phyloP scores from a whole-genome alignment of 1,140 invertebrate genomes.

The Orchestia grillus region DNA sequence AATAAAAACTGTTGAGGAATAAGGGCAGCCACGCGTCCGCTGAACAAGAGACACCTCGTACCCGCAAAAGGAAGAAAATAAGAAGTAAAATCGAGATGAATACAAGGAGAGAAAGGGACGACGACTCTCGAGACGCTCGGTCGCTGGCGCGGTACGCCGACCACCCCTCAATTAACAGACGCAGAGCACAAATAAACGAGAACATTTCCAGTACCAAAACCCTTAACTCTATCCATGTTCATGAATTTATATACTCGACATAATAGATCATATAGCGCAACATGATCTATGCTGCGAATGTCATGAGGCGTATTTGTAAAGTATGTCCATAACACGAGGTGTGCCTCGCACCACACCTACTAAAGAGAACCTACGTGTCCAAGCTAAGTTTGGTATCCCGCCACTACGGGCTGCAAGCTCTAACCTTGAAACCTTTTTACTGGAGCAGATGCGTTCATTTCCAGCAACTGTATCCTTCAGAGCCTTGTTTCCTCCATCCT shows the following conservation, averaged over 20 bases:
- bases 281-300: too few relatives aligned
- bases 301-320: too few relatives aligned
- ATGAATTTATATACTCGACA: not conserved
- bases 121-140: not conserved
- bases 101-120: not conserved
- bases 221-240: not conserved
- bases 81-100: too few relatives aligned
- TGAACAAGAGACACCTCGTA: too few relatives aligned
- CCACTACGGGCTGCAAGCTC: not conserved
- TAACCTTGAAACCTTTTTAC: not conserved
- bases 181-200: not conserved
- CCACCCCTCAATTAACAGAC: too few relatives aligned
- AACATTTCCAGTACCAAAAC: not conserved
- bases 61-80: too few relatives aligned
- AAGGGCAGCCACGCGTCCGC: too few relatives aligned
- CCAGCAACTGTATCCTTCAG: not conserved
- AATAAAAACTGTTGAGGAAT: too few relatives aligned
- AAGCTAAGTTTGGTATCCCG: too few relatives aligned
- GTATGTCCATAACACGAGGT: too few relatives aligned
- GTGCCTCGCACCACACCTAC: too few relatives aligned
- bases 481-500: not conserved
- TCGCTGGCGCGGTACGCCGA: not conserved
- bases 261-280: not conserved
- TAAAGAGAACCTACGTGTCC: not conserved
- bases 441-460: not conserved